Conservation (phyloP, 2,888 invertebrate species). For the Drosophila stalkeri region DNA sequence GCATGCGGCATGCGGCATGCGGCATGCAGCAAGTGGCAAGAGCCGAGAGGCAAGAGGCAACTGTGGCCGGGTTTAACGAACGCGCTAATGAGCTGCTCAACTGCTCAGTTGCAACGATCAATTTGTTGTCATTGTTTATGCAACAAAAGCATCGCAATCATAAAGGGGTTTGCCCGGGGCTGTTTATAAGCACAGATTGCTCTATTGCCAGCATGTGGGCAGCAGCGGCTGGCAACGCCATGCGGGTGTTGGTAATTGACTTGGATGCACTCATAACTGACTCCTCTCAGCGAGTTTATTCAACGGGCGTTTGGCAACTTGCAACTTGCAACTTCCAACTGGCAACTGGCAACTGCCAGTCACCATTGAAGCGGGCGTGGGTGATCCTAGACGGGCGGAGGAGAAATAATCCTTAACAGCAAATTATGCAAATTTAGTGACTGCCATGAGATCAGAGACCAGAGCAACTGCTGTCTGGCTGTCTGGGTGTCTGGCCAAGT, state of each 20-base stretch:
- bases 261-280: slow-evolving; percentile 63
- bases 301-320: slow-evolving; percentile 51
- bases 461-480: slow-evolving; percentile 41
- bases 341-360: slow-evolving; percentile 46
- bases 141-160: slow-evolving; percentile 56
- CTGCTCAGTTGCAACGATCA: slow-evolving; percentile 50
- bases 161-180: slow-evolving; percentile 20
- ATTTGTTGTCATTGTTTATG: slow-evolving; percentile 76
- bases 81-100: slow-evolving; percentile 67
- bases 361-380: slow-evolving; percentile 59
- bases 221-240: slow-evolving; percentile 43
- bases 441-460: slow-evolving; percentile 60
- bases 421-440: slow-evolving; percentile 71
- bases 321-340: slow-evolving; percentile 23
- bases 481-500: slow-evolving; percentile 30
- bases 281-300: slow-evolving; percentile 16
- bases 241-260: slow-evolving; percentile 71
- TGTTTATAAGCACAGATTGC: slow-evolving; percentile 16
- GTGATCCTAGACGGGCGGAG: slow-evolving; percentile 55
- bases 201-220: slow-evolving; percentile 53
- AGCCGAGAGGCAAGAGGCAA: slow-evolving; percentile 21
- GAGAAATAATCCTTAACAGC: slow-evolving; percentile 63
- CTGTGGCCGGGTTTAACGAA: slow-evolving; percentile 64
- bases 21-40: slow-evolving; percentile 23
- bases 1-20: slow-evolving; percentile 21